Evolutionary conservation across 1,140 invertebrate species (phyloP), one percentile per base, ranked within the genome.

Genomic region (Nylanderia fulva): DNA sequence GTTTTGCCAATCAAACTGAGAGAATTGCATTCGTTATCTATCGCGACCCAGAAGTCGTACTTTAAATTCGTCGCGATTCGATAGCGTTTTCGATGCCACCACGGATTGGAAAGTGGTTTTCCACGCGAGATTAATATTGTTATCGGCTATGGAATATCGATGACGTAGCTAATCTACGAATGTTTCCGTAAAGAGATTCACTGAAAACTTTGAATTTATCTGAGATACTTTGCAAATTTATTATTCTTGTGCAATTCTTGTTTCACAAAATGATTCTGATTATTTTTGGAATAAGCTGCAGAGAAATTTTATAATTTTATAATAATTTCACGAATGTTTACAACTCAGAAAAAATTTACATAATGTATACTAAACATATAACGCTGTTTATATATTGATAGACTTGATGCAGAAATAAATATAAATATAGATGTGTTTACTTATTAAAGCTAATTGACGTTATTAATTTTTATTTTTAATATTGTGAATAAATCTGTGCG

Each of bases 11-110:
- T 27, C 24, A 33, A 61, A 60, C 24, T 21, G 33, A 7, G 29
- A 80, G 29, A 77, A 89, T 79, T 84, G 66, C 66, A 58, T 42
- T 77, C 36, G 87, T 79, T 84, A 88, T 86, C 71, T 77, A 7
- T 0, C 33, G 7, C 39, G 18, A 21, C 13, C 27, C 76, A 72
- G 72, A 79, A 45, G 9, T 63, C 69, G 18, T 5, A 13, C 18
- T 60, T 54, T 5, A n/a, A 15, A 82, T 85, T 21, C 42, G 13
- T 21, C 6, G 24, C 13, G 39, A 42, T n/a, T 54, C 76, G 27
- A 79, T 79, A n/a, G 11, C 11, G 42, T 45, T 52, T 27, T 58
- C 68, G 13, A 42, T 48, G 54, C 58, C 21, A 56, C 8, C 77
- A 11, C 77, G 66, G 42, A 79, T 76, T 21, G 21, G 24, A 83